Conservation (phyloP, 2,888 invertebrate species). For the Scaptomyza parva region DNA sequence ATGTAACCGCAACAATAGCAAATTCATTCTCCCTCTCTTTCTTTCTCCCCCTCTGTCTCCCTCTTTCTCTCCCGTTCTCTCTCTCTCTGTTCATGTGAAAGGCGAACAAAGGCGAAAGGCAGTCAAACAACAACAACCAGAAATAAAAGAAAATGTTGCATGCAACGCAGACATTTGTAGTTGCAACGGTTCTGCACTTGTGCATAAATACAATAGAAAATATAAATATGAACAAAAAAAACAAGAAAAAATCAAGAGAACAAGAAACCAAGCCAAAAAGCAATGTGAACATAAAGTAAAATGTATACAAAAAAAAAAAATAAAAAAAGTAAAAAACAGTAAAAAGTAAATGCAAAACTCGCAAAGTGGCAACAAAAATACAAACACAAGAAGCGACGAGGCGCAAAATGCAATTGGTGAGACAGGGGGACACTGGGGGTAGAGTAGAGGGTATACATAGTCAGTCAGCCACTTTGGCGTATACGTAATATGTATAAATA, state of each 20-base stretch:
- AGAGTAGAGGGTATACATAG: constrained; percentile 30
- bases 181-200: constrained; percentile 72
- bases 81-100: constrained; percentile 17
- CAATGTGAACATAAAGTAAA: constrained; percentile 59
- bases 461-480: constrained; percentile 71
- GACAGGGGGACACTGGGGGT: no score
- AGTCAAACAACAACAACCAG: constrained; percentile 3
- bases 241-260: background rate
- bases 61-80: background rate
- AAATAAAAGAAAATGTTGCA: constrained; percentile 47
- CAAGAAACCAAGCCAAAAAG: constrained; percentile 16
- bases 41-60: background rate
- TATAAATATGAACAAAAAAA: constrained; percentile 18
- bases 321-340: background rate
- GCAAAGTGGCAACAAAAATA: constrained; percentile 40
- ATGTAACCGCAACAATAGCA: constrained; percentile 46
- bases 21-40: constrained; percentile 15
- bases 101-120: constrained; percentile 32
- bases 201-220: constrained; percentile 70
- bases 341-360: constrained; percentile 65
- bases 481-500: constrained; percentile 73
- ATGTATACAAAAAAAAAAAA: constrained; percentile 11
- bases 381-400: constrained; percentile 31
- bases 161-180: constrained; percentile 59
- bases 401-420: background rate